Percentiles rank a stretch among this genome's conserved stretches.
phyloP scores from a whole-genome alignment of 2,797 vertebrate genomes.

The Odontamblyopus lacepedii region DNA sequence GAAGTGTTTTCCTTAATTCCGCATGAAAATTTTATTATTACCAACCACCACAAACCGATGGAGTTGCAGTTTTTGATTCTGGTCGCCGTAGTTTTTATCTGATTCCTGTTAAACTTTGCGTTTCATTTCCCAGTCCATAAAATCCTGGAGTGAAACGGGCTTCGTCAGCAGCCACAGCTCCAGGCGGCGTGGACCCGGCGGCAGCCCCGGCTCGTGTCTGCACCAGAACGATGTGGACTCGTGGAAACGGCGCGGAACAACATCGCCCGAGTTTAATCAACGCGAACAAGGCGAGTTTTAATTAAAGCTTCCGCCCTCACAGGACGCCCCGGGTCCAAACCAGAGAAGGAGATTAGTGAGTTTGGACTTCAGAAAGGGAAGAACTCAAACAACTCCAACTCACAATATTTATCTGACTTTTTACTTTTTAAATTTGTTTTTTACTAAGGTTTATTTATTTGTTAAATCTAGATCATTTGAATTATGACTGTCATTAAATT shows the following conservation, averaged over 20 bases:
- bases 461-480: not conserved
- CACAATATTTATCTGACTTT: not conserved
- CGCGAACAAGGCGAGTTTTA: slow-evolving; percentile 51
- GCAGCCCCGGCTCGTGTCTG: slow-evolving; percentile 38
- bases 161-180: slow-evolving; percentile 44
- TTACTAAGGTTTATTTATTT: not conserved
- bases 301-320: slow-evolving; percentile 49
- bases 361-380: slow-evolving; percentile 32
- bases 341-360: slow-evolving; percentile 46
- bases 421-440: not conserved
- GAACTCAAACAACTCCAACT: not conserved
- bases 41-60: too few species aligned
- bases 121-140: slow-evolving; percentile 10
- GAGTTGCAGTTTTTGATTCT: too few species aligned
- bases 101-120: not conserved
- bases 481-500: not conserved
- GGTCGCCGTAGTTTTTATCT: too few species aligned
- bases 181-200: slow-evolving; percentile 37
- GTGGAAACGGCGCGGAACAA: slow-evolving; percentile 50
- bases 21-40: too few species aligned
- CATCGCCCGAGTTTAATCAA: slow-evolving; percentile 52
- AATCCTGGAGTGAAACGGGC: slow-evolving; percentile 32
- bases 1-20: too few species aligned
- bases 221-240: slow-evolving; percentile 51
- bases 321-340: slow-evolving; percentile 60